These are phyloP conservation scores for Lagodon rhomboides DNA, from an alignment of 2,797 vertebrate species.

Conservation along the genomic window DNA sequence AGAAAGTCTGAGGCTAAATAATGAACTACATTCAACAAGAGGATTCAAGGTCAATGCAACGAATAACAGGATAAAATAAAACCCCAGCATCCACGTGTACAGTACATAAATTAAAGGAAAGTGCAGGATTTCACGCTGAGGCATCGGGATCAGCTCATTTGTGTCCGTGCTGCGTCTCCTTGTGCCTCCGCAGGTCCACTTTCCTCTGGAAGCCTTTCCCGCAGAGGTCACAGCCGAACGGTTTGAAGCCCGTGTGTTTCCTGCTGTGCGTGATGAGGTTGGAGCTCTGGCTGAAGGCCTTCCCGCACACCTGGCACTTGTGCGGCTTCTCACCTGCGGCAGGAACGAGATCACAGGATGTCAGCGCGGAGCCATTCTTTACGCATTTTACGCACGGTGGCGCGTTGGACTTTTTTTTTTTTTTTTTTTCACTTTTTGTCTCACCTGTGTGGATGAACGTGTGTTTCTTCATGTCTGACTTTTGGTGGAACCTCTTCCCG, in stretches of 20 bases:
- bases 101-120: conserved; percentile 18
- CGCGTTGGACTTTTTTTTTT: background rate
- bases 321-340: conserved; percentile 96
- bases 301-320: conserved; percentile 99
- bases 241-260: conserved; percentile 99
- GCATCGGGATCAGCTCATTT: conserved; percentile 79
- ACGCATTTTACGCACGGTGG: too few species aligned
- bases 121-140: conserved; percentile 30
- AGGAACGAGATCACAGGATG: background rate
- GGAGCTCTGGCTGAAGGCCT: conserved; percentile 99
- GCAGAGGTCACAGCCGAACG: conserved; percentile 96
- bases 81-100: background rate
- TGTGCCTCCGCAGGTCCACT: conserved; percentile 96
- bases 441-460: conserved; percentile 99
- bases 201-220: conserved; percentile 99
- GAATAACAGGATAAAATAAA: conserved; percentile 30
- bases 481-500: conserved; percentile 98
- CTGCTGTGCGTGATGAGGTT: conserved; percentile 99
- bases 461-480: conserved; percentile 99
- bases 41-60: conserved; percentile 13
- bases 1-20: conserved; percentile 46
- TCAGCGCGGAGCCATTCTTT: background rate
- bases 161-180: conserved; percentile 96
- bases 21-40: conserved; percentile 26
- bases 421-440: background rate